Evolutionary conservation across 2,113 vertebrate genomes (phyloP).

Genomic region (Chloebia gouldiae): DNA sequence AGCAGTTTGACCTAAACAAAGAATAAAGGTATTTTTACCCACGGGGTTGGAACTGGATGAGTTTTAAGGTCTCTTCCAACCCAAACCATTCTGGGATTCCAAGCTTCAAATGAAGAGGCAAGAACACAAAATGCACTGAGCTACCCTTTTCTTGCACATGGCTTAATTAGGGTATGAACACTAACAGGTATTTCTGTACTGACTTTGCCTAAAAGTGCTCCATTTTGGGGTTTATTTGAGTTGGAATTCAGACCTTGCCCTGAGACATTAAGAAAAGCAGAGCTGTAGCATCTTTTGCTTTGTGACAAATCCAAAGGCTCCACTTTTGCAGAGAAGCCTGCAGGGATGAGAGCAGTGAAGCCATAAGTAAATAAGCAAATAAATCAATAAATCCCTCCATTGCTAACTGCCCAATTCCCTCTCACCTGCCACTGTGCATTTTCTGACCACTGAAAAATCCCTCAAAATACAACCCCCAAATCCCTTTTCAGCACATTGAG

Average conservation of each 20-base stretch:
- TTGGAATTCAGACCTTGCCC: background rate
- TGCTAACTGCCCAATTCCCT: accelerated
- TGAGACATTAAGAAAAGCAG: background rate
- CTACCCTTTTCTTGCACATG: accelerated
- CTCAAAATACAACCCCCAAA: background rate
- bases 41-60: background rate
- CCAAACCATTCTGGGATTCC: background rate
- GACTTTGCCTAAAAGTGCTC: background rate
- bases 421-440: background rate
- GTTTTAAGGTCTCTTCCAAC: background rate
- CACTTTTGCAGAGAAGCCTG: background rate
- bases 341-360: background rate
- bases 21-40: background rate
- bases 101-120: background rate
- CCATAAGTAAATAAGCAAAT: accelerated
- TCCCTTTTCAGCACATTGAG: accelerated
- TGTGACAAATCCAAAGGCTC: background rate
- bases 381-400: background rate
- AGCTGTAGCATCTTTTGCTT: background rate
- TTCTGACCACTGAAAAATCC: background rate
- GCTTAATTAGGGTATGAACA: background rate
- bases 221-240: accelerated
- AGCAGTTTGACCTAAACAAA: background rate
- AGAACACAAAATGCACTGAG: background rate
- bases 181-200: background rate